Evolutionary conservation across 92 coral and sea anemone species (phyloP).

Genomic region (Epizoanthus ramosus): DNA sequence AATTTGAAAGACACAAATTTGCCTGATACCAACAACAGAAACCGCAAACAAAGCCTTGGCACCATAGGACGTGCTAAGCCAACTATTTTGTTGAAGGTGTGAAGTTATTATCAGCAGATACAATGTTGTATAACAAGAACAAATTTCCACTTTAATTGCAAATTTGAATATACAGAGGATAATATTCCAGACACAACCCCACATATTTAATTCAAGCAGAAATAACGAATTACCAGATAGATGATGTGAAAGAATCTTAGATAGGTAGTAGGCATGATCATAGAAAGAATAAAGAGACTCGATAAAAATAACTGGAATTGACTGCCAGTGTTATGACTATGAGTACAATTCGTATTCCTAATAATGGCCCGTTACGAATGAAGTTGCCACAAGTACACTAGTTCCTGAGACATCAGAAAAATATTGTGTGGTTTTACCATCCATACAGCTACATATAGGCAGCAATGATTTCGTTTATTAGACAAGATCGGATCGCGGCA

Average conservation of each 20-base stretch:
- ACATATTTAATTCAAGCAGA: constrained; percentile 1
- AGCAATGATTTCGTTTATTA: no score
- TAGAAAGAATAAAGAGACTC: no score
- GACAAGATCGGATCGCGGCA: not conserved
- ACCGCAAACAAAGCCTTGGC: constrained; percentile 29
- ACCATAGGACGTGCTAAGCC: constrained; percentile 28
- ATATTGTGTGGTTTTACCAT: not conserved
- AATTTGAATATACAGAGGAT: constrained; percentile 24
- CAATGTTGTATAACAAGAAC: constrained; percentile 49
- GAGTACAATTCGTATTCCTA: not conserved
- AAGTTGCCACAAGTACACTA: not conserved
- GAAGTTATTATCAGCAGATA: constrained; percentile 48
- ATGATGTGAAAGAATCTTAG: not conserved
- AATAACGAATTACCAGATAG: not conserved
- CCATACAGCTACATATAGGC: not conserved
- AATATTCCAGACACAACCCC: not conserved
- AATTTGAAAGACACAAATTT: constrained; percentile 26
- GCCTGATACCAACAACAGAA: constrained; percentile 7
- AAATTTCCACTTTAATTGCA: constrained; percentile 50
- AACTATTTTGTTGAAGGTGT: constrained; percentile 65
- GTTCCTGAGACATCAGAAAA: not conserved
- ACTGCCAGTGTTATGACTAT: not conserved
- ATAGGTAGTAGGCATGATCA: no score
- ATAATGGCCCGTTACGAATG: not conserved
- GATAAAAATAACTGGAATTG: not conserved